A percentile compares a stretch with the other conserved stretches of the same genome.
phyloP scores from a whole-genome alignment of 2,888 invertebrate genomes.

The Alloplasta piceator region DNA sequence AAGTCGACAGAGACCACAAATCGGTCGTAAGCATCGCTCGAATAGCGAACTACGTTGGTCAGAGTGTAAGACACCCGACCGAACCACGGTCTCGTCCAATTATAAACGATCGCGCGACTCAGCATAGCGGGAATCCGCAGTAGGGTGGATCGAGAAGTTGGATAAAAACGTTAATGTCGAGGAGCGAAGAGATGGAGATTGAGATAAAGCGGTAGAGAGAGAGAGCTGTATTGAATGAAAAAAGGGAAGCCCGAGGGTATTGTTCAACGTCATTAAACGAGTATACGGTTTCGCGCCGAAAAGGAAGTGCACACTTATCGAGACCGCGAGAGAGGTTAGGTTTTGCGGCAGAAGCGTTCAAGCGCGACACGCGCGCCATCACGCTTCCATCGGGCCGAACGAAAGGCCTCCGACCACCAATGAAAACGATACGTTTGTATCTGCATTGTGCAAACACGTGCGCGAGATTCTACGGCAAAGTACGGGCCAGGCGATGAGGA shows the following conservation, averaged over 20 bases:
- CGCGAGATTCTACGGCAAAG: not conserved
- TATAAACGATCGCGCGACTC: slow-evolving; percentile 33
- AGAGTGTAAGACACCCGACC: slow-evolving; percentile 25
- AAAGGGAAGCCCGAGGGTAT: slow-evolving; percentile 57
- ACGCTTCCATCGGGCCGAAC: slow-evolving; percentile 7
- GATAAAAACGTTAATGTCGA: slow-evolving; percentile 65
- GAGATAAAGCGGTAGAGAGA: slow-evolving; percentile 52
- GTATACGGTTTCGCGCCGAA: slow-evolving; percentile 33
- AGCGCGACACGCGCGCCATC: slow-evolving; percentile 3
- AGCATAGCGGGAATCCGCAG: slow-evolving; percentile 26
- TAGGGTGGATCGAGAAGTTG: slow-evolving; percentile 49
- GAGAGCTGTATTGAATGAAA: slow-evolving; percentile 52
- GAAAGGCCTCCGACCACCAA: no score
- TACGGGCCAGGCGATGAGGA: slow-evolving; percentile 1
- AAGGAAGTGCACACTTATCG: slow-evolving; percentile 18
- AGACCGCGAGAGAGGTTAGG: slow-evolving; percentile 39
- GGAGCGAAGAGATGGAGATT: slow-evolving; percentile 12
- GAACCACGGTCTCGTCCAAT: slow-evolving; percentile 53
- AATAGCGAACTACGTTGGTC: slow-evolving; percentile 17
- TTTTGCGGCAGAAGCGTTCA: slow-evolving; percentile 5
- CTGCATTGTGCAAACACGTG: no score
- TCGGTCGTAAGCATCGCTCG: slow-evolving; percentile 21
- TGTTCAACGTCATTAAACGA: slow-evolving; percentile 70
- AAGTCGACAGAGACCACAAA: not conserved
- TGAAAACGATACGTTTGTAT: no score